Conservation (phyloP, 2,797 vertebrate genomes). For the Eurystomus glaucurus region DNA sequence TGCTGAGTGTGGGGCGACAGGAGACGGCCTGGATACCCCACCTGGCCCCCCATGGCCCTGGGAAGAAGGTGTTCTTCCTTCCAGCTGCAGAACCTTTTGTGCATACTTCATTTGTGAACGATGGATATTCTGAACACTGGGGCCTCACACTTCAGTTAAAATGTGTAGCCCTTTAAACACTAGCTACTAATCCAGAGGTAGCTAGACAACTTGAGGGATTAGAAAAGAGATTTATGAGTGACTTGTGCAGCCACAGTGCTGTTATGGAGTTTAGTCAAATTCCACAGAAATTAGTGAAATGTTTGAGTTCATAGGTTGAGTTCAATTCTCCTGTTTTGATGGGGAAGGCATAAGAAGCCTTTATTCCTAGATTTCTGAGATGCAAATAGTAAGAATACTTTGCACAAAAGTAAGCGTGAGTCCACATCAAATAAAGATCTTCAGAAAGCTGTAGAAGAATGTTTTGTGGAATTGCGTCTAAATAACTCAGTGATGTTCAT, state of each 20-base stretch:
- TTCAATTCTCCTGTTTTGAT: neutral
- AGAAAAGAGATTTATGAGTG: neutral
- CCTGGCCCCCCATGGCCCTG: neutral
- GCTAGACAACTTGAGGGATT: constrained; percentile 19
- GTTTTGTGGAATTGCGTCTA: neutral
- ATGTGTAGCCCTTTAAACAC: neutral
- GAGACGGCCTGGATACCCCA: fast-evolving
- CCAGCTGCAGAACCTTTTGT: neutral
- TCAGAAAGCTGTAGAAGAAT: neutral
- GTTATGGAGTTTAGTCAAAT: neutral
- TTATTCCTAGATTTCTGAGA: neutral
- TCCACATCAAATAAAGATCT: neutral
- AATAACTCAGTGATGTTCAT: neutral
- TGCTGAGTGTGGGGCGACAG: fast-evolving
- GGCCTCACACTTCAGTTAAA: neutral
- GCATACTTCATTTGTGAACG: fast-evolving
- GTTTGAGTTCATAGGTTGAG: neutral
- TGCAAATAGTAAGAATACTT: neutral
- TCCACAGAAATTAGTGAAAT: constrained; percentile 38
- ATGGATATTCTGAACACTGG: fast-evolving
- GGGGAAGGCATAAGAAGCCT: neutral
- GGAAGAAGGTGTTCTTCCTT: neutral
- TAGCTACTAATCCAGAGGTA: constrained; percentile 10
- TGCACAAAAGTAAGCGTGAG: neutral
- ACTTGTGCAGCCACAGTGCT: neutral